Percentiles rank a stretch among this genome's conserved stretches.
phyloP scores from a whole-genome alignment of 2,888 invertebrate species.

The Drosophila prolongata region DNA sequence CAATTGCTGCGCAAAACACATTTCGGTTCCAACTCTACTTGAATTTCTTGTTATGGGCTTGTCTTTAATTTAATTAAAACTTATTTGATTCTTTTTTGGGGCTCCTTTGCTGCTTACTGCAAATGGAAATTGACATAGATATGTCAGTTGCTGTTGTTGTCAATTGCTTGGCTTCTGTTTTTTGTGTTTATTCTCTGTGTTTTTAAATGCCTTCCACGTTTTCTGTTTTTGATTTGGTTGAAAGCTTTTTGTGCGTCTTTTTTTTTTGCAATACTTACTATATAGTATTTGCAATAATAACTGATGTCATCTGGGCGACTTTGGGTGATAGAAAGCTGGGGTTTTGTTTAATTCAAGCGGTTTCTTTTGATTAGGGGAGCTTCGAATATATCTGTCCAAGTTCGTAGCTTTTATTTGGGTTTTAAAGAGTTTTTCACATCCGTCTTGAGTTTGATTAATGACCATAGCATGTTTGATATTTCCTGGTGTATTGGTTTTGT shows the following conservation, averaged over 20 bases:
- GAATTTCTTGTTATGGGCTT: constrained; percentile 26
- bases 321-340: constrained; percentile 25
- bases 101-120: constrained; percentile 25
- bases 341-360: constrained; percentile 14
- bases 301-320: constrained; percentile 64
- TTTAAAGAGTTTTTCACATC: constrained; percentile 5
- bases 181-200: constrained; percentile 20
- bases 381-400: background rate
- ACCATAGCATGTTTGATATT: background rate
- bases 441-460: background rate
- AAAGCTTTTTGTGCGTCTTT: constrained; percentile 34
- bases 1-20: constrained; percentile 27
- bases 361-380: constrained; percentile 4
- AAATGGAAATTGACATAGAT: constrained; percentile 71
- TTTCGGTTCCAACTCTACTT: background rate
- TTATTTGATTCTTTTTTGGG: constrained; percentile 53
- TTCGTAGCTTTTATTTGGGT: constrained; percentile 2
- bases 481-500: background rate
- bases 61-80: constrained; percentile 71
- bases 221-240: constrained; percentile 37
- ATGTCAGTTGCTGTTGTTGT: constrained; percentile 17
- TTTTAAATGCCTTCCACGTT: constrained; percentile 61
- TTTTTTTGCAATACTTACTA: constrained; percentile 30
- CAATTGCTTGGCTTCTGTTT: constrained; percentile 53
- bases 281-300: constrained; percentile 51